Evolutionary conservation across 37 sponge, comb jelly and placozoan species (phyloP), one percentile per base, ranked within the genome.

Genomic region (Beroe forskalii): DNA sequence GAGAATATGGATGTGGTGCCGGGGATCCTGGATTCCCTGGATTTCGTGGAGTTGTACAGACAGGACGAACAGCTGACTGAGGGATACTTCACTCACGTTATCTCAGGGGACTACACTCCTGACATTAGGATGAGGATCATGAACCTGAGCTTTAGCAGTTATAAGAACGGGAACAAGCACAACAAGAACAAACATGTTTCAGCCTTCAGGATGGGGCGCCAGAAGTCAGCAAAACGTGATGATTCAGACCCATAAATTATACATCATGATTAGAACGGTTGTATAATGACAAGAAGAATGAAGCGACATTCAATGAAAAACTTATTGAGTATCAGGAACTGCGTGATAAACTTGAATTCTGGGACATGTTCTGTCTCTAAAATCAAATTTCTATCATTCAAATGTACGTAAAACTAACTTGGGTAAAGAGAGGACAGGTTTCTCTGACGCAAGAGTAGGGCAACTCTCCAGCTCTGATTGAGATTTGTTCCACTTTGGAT

Each of bases 401-500:
- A n/a, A n/a, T n/a, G n/a, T n/a, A n/a, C n/a, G n/a, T n/a, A n/a
- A n/a, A 20, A 64, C 40, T 72, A 42, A 80, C 86, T 80, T 80
- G 1, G 86, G 86, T 40, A 80, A 23, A 25, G 55, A 80, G 39
- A 80, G 28, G 55, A 80, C 55, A 1, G 55, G 86, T 38, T 80
- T 69, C 19, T 69, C 72, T 27, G 19, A 14, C 1, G 39, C 19
- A 36, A 42, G 86, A 17, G 44, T 6, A 23, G 86, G 2, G 17
- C 17, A 8, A 42, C 38, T 12, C n/a, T 44, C 35, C 28, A 44
- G 55, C 0, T 80, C 86, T 12, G 55, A 33, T 4, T 80, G 38
- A 4, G 86, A 80, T 44, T 44, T 80, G 55, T 38, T 80, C 86
- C 86, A 80, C 86, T 43, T 80, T 43, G 86, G 86, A 80, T 41